Evolutionary conservation across 2,888 invertebrate genomes (phyloP), one percentile per base, ranked within the genome.

Genomic region (Metacarcinus magister): DNA sequence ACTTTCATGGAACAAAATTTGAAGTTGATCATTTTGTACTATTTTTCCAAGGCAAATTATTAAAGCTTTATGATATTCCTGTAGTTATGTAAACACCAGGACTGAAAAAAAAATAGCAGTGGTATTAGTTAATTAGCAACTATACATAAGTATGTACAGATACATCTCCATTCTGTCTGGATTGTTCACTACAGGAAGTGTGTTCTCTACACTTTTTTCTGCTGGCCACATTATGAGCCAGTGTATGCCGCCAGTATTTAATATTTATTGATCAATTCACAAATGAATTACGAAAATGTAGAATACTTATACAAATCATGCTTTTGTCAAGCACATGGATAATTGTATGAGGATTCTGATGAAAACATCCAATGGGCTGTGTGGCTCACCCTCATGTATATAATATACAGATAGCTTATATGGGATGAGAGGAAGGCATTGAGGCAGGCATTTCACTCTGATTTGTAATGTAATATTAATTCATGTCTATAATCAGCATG

Each of bases 221-320:
- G 19, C 32, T 54, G 54, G 54, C 48, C 16, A 32, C 8, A 32
- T 60, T 19, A 10, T 46, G 28, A 32, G 48, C 32, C 7, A 39
- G 48, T 60, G 32, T 87, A 39, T 87, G 87, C 32, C 5, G 87
- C 32, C 39, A 54, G 28, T 92, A 54, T 48, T 28, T 91, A 46
- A 91, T 91, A 91, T 91, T 46, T 91, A 91, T 48, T 28, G 91
- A 48, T 91, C 39, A 87, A 39, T 39, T 87, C 87, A 39, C 87
- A 87, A 67, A n/a, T 16, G 13, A 87, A 87, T n/a, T 13, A 39
- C 39, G 39, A 87, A 87, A 28, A 10, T 87, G 87, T 39, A 87
- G 87, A 87, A 39, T 87, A n/a, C 75, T 28, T 75, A 75, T 75
- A 28, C 75, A 75, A 75, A 23, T 28, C 75, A 28, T 75, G 10